Percentiles rank a stretch among this genome's conserved stretches.
Conservation (phyloP, 1,140 invertebrate genomes). For the Antheraea pernyi region DNA sequence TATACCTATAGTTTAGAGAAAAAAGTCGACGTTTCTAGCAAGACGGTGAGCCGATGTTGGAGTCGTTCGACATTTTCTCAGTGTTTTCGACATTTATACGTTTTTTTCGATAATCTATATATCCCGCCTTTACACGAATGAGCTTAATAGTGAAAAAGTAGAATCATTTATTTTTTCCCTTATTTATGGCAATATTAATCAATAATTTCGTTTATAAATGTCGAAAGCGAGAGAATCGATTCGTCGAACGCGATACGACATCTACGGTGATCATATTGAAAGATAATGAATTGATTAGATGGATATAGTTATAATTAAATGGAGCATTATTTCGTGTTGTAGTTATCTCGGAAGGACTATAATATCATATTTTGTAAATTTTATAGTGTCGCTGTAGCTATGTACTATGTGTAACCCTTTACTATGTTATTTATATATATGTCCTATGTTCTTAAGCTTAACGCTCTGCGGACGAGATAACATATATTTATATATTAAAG, state of each 20-base stretch:
- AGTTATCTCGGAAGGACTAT: constrained; percentile 66
- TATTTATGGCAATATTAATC: neutral
- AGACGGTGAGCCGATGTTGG: neutral
- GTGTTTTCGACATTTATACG: neutral
- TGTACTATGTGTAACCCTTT: constrained; percentile 57
- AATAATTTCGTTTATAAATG: neutral
- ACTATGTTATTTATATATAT: constrained; percentile 49
- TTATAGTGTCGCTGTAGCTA: constrained; percentile 77
- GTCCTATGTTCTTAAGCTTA: constrained; percentile 68
- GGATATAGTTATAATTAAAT: constrained; percentile 23
- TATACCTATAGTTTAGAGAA: neutral
- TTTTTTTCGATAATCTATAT: neutral
- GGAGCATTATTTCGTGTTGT: neutral
- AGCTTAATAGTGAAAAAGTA: constrained; percentile 7
- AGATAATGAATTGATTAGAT: constrained; percentile 73
- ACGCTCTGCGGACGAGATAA: constrained; percentile 67
- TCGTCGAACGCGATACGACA: neutral
- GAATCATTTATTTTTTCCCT: neutral
- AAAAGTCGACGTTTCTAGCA: neutral
- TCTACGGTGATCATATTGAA: constrained; percentile 59
- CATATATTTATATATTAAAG: constrained; percentile 54
- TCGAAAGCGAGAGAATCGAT: neutral
- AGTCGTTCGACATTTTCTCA: neutral
- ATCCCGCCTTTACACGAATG: constrained; percentile 4
- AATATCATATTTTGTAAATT: constrained; percentile 79